These are phyloP conservation scores for Leptinotarsa tumamoca DNA, from an alignment of 2,888 invertebrate genomes.

Conservation along the genomic window DNA sequence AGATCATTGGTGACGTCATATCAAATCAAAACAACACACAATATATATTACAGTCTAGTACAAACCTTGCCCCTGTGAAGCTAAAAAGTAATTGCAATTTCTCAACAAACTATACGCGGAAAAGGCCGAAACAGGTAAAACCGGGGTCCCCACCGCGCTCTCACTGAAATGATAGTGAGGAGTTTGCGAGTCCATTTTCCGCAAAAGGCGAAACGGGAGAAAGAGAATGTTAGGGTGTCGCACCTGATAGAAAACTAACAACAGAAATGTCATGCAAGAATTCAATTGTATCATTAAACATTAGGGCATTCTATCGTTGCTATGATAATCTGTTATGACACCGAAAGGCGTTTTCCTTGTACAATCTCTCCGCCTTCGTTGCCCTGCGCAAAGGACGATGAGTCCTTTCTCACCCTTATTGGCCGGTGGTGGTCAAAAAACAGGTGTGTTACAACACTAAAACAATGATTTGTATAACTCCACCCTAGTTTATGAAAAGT, in stretches of 20 bases:
- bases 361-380: slow-evolving; percentile 56
- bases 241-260: slow-evolving; percentile 54
- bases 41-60: slow-evolving; percentile 11
- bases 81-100: slow-evolving; percentile 76
- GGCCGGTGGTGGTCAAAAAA: slow-evolving; percentile 48
- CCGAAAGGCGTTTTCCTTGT: slow-evolving; percentile 57
- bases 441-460: slow-evolving; percentile 44
- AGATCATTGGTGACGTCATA: not conserved
- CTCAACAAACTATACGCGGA: slow-evolving; percentile 75
- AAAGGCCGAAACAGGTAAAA: slow-evolving; percentile 66
- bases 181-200: slow-evolving; percentile 51
- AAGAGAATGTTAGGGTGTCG: slow-evolving; percentile 29
- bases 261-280: slow-evolving; percentile 52
- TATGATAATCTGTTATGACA: slow-evolving; percentile 59
- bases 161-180: slow-evolving; percentile 56
- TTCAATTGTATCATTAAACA: slow-evolving; percentile 52
- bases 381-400: slow-evolving; percentile 55
- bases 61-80: slow-evolving; percentile 70
- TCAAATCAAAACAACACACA: not conserved
- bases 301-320: slow-evolving; percentile 53
- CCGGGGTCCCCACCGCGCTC: slow-evolving; percentile 53
- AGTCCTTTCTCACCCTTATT: slow-evolving; percentile 49
- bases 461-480: slow-evolving; percentile 54
- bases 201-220: slow-evolving; percentile 30
- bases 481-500: slow-evolving; percentile 50